Evolutionary conservation across 2,113 vertebrate species (phyloP), one percentile per base, ranked within the genome.

Genomic region (Hypocryptadius cinnamomeus): DNA sequence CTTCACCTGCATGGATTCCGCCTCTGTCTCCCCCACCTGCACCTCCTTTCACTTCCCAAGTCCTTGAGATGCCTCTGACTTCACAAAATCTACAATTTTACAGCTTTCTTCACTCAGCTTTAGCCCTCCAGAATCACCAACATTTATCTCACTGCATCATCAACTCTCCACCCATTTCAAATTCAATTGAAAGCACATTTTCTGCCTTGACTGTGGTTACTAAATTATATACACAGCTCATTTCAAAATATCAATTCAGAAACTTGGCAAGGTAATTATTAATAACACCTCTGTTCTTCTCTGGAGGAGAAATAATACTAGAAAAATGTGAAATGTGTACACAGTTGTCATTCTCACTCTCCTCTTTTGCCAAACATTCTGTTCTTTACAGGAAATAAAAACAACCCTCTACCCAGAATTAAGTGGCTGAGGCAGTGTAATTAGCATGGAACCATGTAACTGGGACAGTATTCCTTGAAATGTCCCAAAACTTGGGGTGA

Each of bases 201-300:
- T 91, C 53, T 91, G 64, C 76, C 45, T 85, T 70, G 61, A 71
- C 66, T 85, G 60, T 60, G 73, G 91, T 93, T 95, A 69, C 60
- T 87, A 93, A 96, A 94, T 94, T 89, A 93, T 68, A 79, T 30
- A 78, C 64, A 53, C 84, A 82, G 86, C 65, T 93, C 60, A 51
- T 90, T 95, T 94, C 92, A 92, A 93, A 95, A 89, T 81, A 95
- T 24, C 66, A 90, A 70, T 92, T 83, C 79, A 93, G 86, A 88
- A 96, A 84, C 85, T 89, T 94, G 89, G 89, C 82, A 33, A 93
- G 78, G 92, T 93, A 84, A 88, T 94, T 96, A 96, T 95, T 96
- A 96, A 96, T 94, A 96, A 93, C 85, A 96, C 69, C 39, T 87
- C 83, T 83, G 68, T 79, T 92, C 92, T 83, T 61, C 84, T 95